Evolutionary conservation across 2,113 vertebrate species (phyloP).

Genomic region (Dryoscopus gambensis): DNA sequence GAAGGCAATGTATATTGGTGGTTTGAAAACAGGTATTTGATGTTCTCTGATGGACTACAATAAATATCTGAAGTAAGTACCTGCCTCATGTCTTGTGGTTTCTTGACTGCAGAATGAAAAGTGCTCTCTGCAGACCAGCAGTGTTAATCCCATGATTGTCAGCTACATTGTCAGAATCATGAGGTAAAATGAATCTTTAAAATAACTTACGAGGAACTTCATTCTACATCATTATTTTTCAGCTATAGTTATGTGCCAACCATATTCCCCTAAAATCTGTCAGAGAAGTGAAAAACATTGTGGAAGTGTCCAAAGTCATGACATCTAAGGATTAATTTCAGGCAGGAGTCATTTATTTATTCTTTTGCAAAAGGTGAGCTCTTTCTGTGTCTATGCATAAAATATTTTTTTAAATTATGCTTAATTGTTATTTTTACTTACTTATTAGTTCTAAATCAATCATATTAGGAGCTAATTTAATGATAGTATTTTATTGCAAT

Average conservation of each 20-base stretch:
- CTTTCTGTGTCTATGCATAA: background rate
- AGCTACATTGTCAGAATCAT: background rate
- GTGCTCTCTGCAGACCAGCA: background rate
- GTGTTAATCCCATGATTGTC: background rate
- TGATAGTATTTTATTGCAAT: background rate
- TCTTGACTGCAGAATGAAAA: background rate
- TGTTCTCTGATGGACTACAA: constrained; percentile 58
- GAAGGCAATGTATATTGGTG: constrained; percentile 18
- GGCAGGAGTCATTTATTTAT: background rate
- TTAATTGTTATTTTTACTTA: background rate
- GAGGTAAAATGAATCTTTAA: constrained; percentile 5
- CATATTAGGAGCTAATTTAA: background rate
- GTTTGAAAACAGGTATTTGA: constrained; percentile 53
- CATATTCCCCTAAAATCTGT: background rate
- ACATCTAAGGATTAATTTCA: background rate
- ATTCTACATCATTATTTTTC: background rate
- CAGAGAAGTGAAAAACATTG: background rate
- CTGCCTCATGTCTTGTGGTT: background rate
- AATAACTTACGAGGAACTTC: background rate
- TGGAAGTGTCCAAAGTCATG: background rate
- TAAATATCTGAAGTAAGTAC: constrained; percentile 33
- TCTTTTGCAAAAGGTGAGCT: background rate
- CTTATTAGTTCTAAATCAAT: background rate
- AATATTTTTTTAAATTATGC: background rate
- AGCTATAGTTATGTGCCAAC: background rate